Evolutionary conservation across 2,888 invertebrate species (phyloP).

Genomic region (Lasioglossum morio): DNA sequence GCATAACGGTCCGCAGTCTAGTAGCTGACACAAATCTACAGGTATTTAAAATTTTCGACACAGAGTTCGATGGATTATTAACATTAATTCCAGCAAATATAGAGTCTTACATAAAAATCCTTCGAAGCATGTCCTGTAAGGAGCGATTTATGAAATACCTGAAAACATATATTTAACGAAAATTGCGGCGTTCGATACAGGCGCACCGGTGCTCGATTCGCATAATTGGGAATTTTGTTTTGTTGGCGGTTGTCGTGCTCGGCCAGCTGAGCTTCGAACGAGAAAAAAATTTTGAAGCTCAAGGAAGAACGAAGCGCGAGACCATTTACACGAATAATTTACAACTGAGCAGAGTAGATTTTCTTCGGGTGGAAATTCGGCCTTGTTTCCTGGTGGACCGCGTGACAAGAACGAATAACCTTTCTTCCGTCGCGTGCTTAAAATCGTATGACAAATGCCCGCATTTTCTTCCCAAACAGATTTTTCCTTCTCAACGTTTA

Average conservation of each 20-base stretch:
- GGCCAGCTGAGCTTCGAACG: slow-evolving; percentile 13
- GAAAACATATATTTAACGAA: too few species aligned
- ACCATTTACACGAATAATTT: not conserved
- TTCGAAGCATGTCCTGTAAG: too few species aligned
- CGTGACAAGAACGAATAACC: slow-evolving; percentile 18
- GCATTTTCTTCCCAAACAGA: slow-evolving; percentile 28
- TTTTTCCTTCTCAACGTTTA: slow-evolving; percentile 23
- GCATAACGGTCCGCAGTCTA: too few species aligned
- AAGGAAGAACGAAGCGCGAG: too few species aligned
- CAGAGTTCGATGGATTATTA: too few species aligned
- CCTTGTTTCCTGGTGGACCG: not conserved
- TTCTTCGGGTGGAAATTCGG: not conserved
- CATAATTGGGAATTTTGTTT: slow-evolving; percentile 42
- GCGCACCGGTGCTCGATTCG: not conserved
- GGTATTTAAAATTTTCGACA: too few species aligned
- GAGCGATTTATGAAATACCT: too few species aligned
- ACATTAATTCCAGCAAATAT: too few species aligned
- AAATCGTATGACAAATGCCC: slow-evolving; percentile 17
- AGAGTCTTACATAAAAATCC: too few species aligned
- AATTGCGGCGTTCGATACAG: not conserved
- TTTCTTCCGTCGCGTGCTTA: slow-evolving; percentile 8
- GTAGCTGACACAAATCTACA: too few species aligned
- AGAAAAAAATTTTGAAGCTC: not conserved
- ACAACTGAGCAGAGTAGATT: not conserved
- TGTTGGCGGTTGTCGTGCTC: not conserved